Base-by-base conservation (phyloP, 35 echinoderm and acorn worm genomes). In the Apostichopus japonicus region DNA sequence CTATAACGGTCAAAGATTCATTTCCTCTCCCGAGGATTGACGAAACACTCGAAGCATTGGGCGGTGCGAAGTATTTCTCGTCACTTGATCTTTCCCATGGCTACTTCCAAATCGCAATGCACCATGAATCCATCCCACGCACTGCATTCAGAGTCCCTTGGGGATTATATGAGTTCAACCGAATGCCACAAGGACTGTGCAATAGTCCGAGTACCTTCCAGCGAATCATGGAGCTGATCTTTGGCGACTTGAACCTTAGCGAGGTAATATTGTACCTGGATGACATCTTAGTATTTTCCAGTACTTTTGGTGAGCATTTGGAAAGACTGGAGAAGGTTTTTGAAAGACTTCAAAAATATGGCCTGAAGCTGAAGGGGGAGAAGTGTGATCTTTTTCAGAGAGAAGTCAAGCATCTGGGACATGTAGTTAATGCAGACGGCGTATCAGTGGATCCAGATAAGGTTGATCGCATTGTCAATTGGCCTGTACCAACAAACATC, bases 1-100 rank as follows among this genome's bases (percentile, higher is more conserved):
- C 22, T 25, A 10, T 25, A 25, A 94, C 62, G 8, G 13, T 80
- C 53, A 86, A 80, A 16, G 95, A 97, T 56, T 57, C 84, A 54
- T 97, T 93, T 77, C 65, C 93, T 11, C 23, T 92, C 13, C 91
- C 91, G 15, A 55, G 79, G 7, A 83, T 92, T 13, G 79, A 92
- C 22, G 91, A 70, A 22, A 23, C 77, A 21, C 54, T 82, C 8
- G 91, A 70, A 19, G 77, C 79, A 10, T 56, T 92, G 6, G 17
- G 56, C 55, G 91, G 91, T 19, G 79, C 91, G 2, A 79, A 57
- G 57, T 92, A 77, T 77, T 92, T 92, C 25, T 82, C 56, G 6
- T 92, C 79, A 1, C 21, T 96, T 15, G 93, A 94, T 76, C 54
- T 97, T 53, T 81, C 24, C 1, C 61, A 65, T 65, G 79, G 79